Evolutionary conservation across 2,113 vertebrate species (phyloP).

Genomic region (Sapayoa aenigma): DNA sequence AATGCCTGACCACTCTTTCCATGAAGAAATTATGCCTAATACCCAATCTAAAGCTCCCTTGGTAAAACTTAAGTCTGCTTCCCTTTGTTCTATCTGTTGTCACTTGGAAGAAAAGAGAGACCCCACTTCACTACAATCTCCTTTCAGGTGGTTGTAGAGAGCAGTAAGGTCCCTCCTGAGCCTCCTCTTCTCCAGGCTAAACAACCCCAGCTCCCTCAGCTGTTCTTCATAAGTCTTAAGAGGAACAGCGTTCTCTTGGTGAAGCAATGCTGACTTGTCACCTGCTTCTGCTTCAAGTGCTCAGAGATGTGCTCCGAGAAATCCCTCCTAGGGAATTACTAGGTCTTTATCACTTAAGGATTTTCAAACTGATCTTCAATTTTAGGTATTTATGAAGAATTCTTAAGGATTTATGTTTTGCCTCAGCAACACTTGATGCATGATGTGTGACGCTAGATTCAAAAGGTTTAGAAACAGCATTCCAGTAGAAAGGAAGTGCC

Average conservation of each 20-base stretch:
- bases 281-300: background rate
- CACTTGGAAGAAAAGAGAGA: background rate
- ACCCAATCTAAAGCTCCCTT: background rate
- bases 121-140: background rate
- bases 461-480: background rate
- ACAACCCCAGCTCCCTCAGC: background rate
- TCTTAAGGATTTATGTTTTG: background rate
- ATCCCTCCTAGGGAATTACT: background rate
- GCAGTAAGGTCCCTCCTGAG: rapidly evolving
- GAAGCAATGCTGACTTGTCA: background rate
- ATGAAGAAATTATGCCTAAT: background rate
- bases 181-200: background rate
- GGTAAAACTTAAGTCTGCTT: background rate
- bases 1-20: background rate
- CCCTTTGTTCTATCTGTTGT: background rate
- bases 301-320: background rate
- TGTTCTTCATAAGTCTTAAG: background rate
- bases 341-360: background rate
- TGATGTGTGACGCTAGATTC: background rate
- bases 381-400: background rate
- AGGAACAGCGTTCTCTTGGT: background rate
- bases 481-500: background rate
- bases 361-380: background rate
- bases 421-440: background rate
- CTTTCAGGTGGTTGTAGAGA: background rate